A percentile compares a stretch with the other conserved stretches of the same genome.
Conservation (phyloP, 2,797 vertebrate species). For the Sebastes melanostomus region DNA sequence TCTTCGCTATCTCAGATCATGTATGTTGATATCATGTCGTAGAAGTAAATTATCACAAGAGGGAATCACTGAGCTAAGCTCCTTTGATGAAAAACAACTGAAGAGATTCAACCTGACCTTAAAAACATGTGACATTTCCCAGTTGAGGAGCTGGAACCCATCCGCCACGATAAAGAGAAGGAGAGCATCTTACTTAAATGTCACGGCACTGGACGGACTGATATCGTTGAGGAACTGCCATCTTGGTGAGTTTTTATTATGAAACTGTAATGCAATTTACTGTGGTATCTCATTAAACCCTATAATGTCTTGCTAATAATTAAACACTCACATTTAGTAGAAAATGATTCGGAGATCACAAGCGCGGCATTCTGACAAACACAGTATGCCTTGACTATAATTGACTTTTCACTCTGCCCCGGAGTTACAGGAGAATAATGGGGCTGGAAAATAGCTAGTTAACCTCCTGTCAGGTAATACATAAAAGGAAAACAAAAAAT, state of each 20-base stretch:
- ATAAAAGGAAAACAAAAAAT: slow-evolving; percentile 68
- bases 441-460: slow-evolving; percentile 75
- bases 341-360: slow-evolving; percentile 57
- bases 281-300: slow-evolving; percentile 60
- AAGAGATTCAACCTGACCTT: slow-evolving; percentile 70
- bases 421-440: slow-evolving; percentile 75
- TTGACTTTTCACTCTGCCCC: slow-evolving; percentile 74
- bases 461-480: slow-evolving; percentile 76
- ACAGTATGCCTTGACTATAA: slow-evolving; percentile 70
- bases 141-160: slow-evolving; percentile 62
- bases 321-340: slow-evolving; percentile 65
- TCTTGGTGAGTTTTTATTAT: slow-evolving; percentile 6
- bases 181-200: slow-evolving; percentile 74
- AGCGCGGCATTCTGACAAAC: slow-evolving; percentile 60
- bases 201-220: slow-evolving; percentile 52
- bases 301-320: slow-evolving; percentile 68
- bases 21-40: slow-evolving; percentile 14
- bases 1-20: slow-evolving; percentile 3
- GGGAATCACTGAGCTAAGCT: slow-evolving; percentile 50
- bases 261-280: slow-evolving; percentile 46
- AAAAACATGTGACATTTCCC: slow-evolving; percentile 72
- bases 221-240: slow-evolving; percentile 48
- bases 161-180: slow-evolving; percentile 53
- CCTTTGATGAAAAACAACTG: slow-evolving; percentile 63
- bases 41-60: slow-evolving; percentile 45